A percentile compares a stretch with the other conserved stretches of the same genome.
phyloP scores from a whole-genome alignment of 2,797 vertebrate genomes.

The Pseudopleuronectes americanus region DNA sequence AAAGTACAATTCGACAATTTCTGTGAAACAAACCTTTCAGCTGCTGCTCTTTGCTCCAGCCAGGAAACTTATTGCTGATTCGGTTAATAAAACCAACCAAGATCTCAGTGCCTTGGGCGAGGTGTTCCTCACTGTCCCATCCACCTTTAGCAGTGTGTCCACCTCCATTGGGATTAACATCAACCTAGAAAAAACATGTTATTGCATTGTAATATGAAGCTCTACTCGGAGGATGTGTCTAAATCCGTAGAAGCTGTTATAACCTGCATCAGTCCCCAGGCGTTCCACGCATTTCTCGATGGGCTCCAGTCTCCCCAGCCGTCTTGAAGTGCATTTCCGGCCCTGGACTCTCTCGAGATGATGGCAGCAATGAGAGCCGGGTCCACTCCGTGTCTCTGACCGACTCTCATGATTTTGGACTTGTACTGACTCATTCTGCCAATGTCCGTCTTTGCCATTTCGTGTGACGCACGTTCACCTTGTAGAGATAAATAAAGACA shows the following conservation, averaged over 20 bases:
- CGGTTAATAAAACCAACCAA: not conserved
- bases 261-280: constrained; percentile 46
- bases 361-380: constrained; percentile 50
- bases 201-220: too few relatives aligned
- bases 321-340: constrained; percentile 9
- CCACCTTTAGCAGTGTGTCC: not conserved
- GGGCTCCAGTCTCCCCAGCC: constrained; percentile 16
- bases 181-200: constrained; percentile 10
- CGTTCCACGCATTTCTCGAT: not conserved
- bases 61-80: not conserved
- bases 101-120: constrained; percentile 24
- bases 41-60: constrained; percentile 2
- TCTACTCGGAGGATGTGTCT: not conserved
- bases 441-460: constrained; percentile 34
- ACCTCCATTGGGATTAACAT: constrained; percentile 15
- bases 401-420: constrained; percentile 5
- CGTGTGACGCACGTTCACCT: constrained; percentile 8
- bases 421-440: constrained; percentile 8
- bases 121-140: constrained; percentile 37
- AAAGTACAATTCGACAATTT: not conserved
- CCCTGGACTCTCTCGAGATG: constrained; percentile 52
- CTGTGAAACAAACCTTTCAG: constrained; percentile 29
- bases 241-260: not conserved
- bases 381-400: not conserved
- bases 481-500: not conserved